Evolutionary conservation across 2,113 vertebrate species (phyloP).

Genomic region (Rattus rattus): DNA sequence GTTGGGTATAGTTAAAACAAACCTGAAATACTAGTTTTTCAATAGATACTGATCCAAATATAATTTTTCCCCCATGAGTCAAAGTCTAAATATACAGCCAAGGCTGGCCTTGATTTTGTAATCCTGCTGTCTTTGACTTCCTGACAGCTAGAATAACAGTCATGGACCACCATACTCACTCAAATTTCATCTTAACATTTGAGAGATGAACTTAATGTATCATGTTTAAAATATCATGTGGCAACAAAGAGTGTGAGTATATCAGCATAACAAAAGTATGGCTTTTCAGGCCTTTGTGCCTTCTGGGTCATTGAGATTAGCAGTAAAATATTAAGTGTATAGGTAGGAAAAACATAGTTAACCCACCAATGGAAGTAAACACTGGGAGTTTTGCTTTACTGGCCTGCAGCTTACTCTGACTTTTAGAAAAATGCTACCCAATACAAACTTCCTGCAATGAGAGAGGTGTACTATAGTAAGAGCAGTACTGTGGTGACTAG

Average conservation of each 20-base stretch:
- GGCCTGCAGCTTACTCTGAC: too few species aligned
- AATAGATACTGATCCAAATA: background rate
- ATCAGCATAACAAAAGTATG: background rate
- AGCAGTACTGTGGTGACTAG: background rate
- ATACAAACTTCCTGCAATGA: background rate
- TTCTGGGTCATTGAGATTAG: background rate
- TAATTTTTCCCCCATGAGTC: background rate
- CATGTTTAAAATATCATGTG: slow-evolving; percentile 17
- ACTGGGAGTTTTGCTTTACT: background rate
- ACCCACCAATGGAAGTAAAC: background rate
- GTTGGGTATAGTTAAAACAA: background rate
- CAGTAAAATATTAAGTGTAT: background rate
- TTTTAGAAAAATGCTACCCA: background rate
- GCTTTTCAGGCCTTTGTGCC: background rate
- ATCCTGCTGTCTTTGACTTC: background rate
- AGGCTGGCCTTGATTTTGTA: background rate
- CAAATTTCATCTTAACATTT: slow-evolving; percentile 33
- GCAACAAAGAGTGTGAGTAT: background rate
- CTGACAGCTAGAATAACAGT: background rate
- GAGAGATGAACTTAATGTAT: background rate
- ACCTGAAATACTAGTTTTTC: slow-evolving; percentile 15
- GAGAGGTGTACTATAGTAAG: background rate
- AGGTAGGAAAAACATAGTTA: background rate
- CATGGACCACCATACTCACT: background rate
- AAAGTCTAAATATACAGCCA: background rate